Evolutionary conservation across 2,113 vertebrate species (phyloP), one percentile per base, ranked within the genome.

Genomic region (Spea bombifrons): DNA sequence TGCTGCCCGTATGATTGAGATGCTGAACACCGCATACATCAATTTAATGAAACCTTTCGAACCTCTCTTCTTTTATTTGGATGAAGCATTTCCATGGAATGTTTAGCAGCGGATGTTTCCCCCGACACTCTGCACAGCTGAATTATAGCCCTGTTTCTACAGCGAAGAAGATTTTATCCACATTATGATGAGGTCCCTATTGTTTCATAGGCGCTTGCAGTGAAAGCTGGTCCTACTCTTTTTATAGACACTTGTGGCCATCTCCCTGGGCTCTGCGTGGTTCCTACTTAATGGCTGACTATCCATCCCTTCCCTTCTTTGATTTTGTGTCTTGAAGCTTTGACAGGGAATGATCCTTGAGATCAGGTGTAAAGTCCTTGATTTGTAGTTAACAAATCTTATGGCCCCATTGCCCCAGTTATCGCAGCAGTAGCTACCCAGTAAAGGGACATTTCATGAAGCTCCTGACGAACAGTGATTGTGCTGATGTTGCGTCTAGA

Each of bases 1-100:
- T 68, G 71, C 53, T 68, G 70, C 71, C 50, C 49, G 16, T 80
- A 74, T 80, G 78, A 80, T 80, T 73, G 78, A 80, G 71, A 80
- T 45, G 78, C 71, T 74, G 71, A 73, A 64, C 45, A 17, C 78
- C 61, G 50, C 71, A 80, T 80, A 80, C 66, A 80, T 80, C 78
- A 80, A 61, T 80, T 80, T 80, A 80, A 80, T 80, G 78, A 80
- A 80, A 80, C 78, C 78, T 80, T 80, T 80, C 74, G 78, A 80
- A 80, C 78, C 78, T 68, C 78, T 80, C 78, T 80, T 71, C 77
- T 80, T 80, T 80, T 80, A 80, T 80, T 80, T 80, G 78, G 78
- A 80, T 80, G 78, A 80, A 80, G 78, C 71, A 80, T 80, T 80
- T 80, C 78, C 71, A 80, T 80, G 71, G 78, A 80, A 80, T 80